Evolutionary conservation across 2,797 vertebrate species (phyloP), one percentile per base, ranked within the genome.

Genomic region (Pelodytes ibericus): DNA sequence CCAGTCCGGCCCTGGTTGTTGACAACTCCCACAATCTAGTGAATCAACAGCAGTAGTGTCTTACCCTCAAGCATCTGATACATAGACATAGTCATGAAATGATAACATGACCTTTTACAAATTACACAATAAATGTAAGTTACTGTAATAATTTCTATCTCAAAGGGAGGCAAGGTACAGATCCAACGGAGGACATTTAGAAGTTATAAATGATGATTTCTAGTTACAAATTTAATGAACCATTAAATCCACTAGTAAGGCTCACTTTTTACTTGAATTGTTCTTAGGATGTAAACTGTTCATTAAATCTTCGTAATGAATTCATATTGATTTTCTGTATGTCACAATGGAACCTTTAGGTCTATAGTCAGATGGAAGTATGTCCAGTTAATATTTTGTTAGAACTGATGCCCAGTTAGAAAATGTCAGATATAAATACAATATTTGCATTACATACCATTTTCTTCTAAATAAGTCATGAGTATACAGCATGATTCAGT

Each of bases 401-500:
- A 27, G n/a, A n/a, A n/a, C 11, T 44, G 44, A 57, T 47, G 13
- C 53, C 26, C 2, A 27, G 22, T 44, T 20, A 27, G 4, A 4
- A 10, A 47, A 47, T 15, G 44, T n/a, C 13, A 47, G 18, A 47
- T 15, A n/a, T 47, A 47, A 47, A 47, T 15, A 1, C 4, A 47
- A 47, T n/a, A 47, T 22, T 53, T 20, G 2, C 47, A 22, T n/a
- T 39, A 39, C 82, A 82, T 94, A 99, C 96, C 95, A 0, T 95
- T 95, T 82, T 98, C 97, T 83, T 97, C 95, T 85, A 98, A 88
- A 85, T 97, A 91, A 80, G 92, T 90, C 81, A 90, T 82, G 49
- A 99, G 93, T 80, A 98, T 95, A 62, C 87, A 93, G 84, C 92
- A 93, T 77, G 90, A 94, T 87, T 99, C 95, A 0, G 94, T 95